Percentiles rank a stretch among this genome's conserved stretches.
phyloP scores from a whole-genome alignment of 1,140 invertebrate species.

The Aleiodes sp. region DNA sequence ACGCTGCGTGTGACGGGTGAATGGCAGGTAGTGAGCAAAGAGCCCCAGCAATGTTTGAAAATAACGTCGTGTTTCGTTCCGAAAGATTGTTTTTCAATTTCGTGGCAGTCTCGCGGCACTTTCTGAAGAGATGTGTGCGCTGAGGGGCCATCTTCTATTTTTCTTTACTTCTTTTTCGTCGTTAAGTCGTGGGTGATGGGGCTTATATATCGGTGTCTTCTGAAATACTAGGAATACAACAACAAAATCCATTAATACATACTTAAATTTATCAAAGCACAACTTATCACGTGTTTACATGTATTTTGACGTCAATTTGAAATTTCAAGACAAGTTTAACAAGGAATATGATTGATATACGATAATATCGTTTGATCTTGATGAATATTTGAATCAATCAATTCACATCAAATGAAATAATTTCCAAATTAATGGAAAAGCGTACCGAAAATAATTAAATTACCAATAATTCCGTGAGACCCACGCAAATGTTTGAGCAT shows the following conservation, averaged over 20 bases:
- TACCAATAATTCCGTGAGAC: neutral
- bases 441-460: neutral
- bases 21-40: constrained; percentile 37
- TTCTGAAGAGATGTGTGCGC: no score
- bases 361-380: no score
- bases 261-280: constrained; percentile 17
- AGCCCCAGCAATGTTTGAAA: constrained; percentile 38
- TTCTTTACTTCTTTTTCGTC: constrained; percentile 11
- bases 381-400: no score
- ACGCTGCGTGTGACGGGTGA: constrained; percentile 30
- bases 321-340: no score
- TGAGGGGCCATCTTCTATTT: constrained; percentile 1
- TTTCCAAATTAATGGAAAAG: no score
- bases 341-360: no score
- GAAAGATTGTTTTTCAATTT: constrained; percentile 41
- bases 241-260: constrained; percentile 12
- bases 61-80: constrained; percentile 36
- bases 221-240: constrained; percentile 1
- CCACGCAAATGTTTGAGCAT: neutral
- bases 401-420: no score
- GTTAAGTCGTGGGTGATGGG: neutral
- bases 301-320: neutral
- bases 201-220: constrained; percentile 3
- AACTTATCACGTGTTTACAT: constrained; percentile 4
- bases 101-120: neutral